Conservation (phyloP, 1,140 invertebrate genomes). For the Potamilus streckersoni region DNA sequence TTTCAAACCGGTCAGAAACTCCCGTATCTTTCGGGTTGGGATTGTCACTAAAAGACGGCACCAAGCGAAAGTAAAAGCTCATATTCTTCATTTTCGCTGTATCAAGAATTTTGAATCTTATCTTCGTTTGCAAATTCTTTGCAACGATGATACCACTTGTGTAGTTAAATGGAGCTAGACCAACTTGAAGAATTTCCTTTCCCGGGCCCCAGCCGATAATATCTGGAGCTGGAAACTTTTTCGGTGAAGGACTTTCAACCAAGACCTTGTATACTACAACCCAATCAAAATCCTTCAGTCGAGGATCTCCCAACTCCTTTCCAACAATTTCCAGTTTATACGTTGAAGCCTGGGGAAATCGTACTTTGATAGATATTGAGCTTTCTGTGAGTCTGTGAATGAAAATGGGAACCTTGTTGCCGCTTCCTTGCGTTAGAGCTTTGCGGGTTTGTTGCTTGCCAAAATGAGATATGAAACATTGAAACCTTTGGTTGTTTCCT, state of each 20-base stretch:
- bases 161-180: constrained; percentile 36
- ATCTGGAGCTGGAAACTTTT: constrained; percentile 36
- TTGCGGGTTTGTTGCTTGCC: constrained; percentile 29
- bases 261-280: constrained; percentile 41
- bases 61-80: constrained; percentile 28
- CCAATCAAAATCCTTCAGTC: constrained; percentile 44
- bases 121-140: constrained; percentile 32
- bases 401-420: constrained; percentile 40
- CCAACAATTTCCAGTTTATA: constrained; percentile 46
- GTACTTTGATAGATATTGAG: constrained; percentile 35
- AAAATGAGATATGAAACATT: constrained; percentile 40
- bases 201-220: constrained; percentile 45
- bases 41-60: constrained; percentile 28
- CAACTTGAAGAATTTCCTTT: constrained; percentile 19
- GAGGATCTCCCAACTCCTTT: constrained; percentile 7
- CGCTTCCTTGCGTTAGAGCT: constrained; percentile 29
- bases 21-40: constrained; percentile 29
- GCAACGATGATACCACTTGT: constrained; percentile 36
- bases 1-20: constrained; percentile 37
- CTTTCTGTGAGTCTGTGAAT: constrained; percentile 38
- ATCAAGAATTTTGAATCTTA: constrained; percentile 36
- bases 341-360: constrained; percentile 37
- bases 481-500: constrained; percentile 28
- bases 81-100: constrained; percentile 24
- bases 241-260: constrained; percentile 31